Evolutionary conservation across 2,888 invertebrate genomes (phyloP).

Genomic region (Cenopis cana): DNA sequence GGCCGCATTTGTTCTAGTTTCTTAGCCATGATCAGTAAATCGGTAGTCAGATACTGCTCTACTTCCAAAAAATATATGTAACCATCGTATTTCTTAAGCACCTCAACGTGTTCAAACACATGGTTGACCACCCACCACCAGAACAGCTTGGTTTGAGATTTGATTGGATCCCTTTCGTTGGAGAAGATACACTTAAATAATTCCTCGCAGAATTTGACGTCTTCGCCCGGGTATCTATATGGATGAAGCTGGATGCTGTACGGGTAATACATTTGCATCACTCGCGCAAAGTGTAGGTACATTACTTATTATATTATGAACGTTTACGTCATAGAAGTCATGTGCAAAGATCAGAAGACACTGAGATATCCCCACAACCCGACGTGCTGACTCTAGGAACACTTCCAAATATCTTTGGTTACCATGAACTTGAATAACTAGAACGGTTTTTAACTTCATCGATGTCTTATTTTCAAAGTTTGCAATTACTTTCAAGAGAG

Average conservation of each 20-base stretch:
- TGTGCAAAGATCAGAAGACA: conserved; percentile 59
- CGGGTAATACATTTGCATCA: conserved; percentile 61
- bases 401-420: conserved; percentile 52
- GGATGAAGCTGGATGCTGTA: conserved; percentile 51
- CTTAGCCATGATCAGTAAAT: conserved; percentile 19
- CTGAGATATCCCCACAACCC: conserved; percentile 53
- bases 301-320: conserved; percentile 46
- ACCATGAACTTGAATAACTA: conserved; percentile 62
- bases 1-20: conserved; percentile 14
- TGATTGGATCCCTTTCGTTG: background rate
- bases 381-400: conserved; percentile 54
- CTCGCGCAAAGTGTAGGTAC: conserved; percentile 53
- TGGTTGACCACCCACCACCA: conserved; percentile 41
- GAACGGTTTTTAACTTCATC: conserved; percentile 45
- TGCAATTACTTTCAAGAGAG: background rate
- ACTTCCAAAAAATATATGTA: conserved; percentile 46
- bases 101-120: conserved; percentile 53
- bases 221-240: conserved; percentile 21
- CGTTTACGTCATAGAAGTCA: conserved; percentile 47
- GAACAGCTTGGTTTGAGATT: conserved; percentile 29
- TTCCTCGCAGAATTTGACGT: conserved; percentile 19
- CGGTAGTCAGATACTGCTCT: conserved; percentile 17
- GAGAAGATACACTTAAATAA: conserved; percentile 2
- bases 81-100: conserved; percentile 57
- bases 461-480: conserved; percentile 46